Base-by-base conservation (phyloP, 2,113 vertebrate species). In the Sander vitreus region DNA sequence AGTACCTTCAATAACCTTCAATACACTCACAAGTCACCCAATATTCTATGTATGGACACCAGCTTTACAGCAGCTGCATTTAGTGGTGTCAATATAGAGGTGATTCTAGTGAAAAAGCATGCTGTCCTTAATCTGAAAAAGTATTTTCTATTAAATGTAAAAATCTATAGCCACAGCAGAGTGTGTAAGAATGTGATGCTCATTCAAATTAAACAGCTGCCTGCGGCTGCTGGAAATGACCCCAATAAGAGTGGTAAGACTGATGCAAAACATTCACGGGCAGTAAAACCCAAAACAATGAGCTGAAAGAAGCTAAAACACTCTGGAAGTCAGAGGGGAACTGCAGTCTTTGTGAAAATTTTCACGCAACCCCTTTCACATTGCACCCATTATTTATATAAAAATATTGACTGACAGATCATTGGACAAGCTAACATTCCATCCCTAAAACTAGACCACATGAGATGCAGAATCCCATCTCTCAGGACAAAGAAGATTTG, bases 1-100 rank as follows among this genome's bases (percentile, higher is more conserved):
- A 73, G 23, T 19, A 60, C 14, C 66, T 63, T 62, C 55, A 77
- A 60, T 84, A 85, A 83, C 73, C 76, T 81, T 73, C 69, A 76
- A 39, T 71, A 73, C 27, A 36, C 25, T 68, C 36, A 45, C 39
- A 64, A 64, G 25, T 71, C 50, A 14, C 13, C 18, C 48, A 60
- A 1, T 69, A 18, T 33, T 80, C 78, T 18, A 66, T 33, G 15
- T 27, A 51, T 0, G 1, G 59, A 57, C 5, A 60, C n/a, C 23
- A 53, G 45, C 48, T 70, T 73, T 18, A 18, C 47, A 8, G 18
- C 27, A 11, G 43, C 39, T 11, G 8, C 43, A 47, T n/a, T 73
- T 19, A 51, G 14, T 30, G 21, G 21, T 23, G 3, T 69, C 6
- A 59, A 30, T 33, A 58, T 47, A 59, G 21, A 54, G 54, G 43